Evolutionary conservation across 1,140 invertebrate species (phyloP), one percentile per base, ranked within the genome.

Genomic region (Diachasma alloeum): DNA sequence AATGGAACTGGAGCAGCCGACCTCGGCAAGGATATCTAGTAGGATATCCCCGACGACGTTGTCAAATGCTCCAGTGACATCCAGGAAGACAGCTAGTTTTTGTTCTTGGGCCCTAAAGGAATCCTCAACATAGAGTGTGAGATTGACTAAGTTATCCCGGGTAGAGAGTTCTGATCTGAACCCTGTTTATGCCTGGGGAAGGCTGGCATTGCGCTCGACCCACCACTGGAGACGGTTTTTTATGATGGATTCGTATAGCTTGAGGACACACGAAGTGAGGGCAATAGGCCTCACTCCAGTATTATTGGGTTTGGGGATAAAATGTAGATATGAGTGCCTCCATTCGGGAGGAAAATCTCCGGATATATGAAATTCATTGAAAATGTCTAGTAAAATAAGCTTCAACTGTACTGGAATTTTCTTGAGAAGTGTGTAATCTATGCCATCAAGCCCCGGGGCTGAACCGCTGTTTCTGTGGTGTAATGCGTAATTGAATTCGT

Each of bases 51-150:
- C 59, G 31, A 71, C 37, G 0, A 77, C 75, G 42, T 79, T 72
- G 70, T 79, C 73, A 53, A 79, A 79, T 0, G 78, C 73, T 13
- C 63, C 70, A 37, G n/a, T n/a, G n/a, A n/a, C n/a, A n/a, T n/a
- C n/a, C n/a, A n/a, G n/a, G n/a, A n/a, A n/a, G n/a, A n/a, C 68
- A 46, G 72, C 78, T 2, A 72, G 1, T 13, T 46, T 42, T 0
- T 75, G 15, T 26, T 77, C 53, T 53, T 74, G 56, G 24, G 72
- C 46, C 4, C 19, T 26, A 13, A 79, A 72, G 10, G 72, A 73
- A 17, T 75, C 72, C 6, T 77, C 44, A 4, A 80, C 63, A n/a
- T 75, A 56, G 13, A 76, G 31, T 3, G 31, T 71, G 15, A 78
- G 26, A 24, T 70, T 73, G 6, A 22, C 36, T 19, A 78, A 4